These are phyloP conservation scores for Pachyuromys duprasi DNA, from an alignment of 2,797 vertebrate genomes.

Conservation along the genomic window DNA sequence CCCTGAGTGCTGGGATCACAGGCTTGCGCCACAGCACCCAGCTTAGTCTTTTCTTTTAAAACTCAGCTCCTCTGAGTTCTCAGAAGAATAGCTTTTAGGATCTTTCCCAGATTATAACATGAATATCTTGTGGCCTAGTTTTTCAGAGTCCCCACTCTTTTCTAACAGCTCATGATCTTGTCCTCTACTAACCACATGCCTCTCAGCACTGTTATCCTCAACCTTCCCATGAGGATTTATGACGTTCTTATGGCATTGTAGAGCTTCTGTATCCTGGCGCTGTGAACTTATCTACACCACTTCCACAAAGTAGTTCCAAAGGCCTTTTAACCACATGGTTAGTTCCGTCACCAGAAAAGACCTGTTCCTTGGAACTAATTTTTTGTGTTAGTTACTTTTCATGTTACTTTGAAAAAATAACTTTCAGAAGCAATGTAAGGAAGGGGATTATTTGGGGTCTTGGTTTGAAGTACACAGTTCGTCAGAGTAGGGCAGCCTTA, in stretches of 20 bases:
- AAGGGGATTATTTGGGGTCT: not conserved
- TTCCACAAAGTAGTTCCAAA: not conserved
- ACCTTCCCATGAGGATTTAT: fast-evolving
- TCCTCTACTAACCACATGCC: not conserved
- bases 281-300: not conserved
- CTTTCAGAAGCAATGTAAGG: not conserved
- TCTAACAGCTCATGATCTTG: not conserved
- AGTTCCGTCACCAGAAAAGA: not conserved
- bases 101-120: not conserved
- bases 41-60: no score
- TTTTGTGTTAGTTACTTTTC: not conserved
- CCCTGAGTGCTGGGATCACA: no score
- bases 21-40: no score
- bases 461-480: not conserved
- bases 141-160: not conserved
- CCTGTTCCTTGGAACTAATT: not conserved
- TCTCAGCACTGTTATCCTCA: not conserved
- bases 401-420: not conserved
- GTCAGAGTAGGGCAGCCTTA: no score
- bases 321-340: not conserved
- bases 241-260: not conserved
- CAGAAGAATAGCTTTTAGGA: not conserved
- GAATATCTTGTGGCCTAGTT: not conserved
- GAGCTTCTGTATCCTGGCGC: not conserved
- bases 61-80: no score